A percentile compares a stretch with the other conserved stretches of the same genome.
Conservation (phyloP, 2,797 vertebrate genomes). For the Acipenser ruthenus region DNA sequence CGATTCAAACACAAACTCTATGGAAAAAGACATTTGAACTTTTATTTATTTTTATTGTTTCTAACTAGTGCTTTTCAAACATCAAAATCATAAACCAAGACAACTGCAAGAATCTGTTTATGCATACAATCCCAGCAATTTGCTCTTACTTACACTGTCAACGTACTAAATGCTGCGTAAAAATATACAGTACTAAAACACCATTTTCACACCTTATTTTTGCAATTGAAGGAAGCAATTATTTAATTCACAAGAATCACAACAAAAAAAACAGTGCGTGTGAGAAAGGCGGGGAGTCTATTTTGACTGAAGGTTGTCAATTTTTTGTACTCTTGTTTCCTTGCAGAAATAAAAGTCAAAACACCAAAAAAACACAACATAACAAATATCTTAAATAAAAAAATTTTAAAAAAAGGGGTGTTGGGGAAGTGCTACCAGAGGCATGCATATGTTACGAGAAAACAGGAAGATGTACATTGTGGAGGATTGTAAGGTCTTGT, state of each 20-base stretch:
- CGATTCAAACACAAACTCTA: background rate
- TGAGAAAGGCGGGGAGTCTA: background rate
- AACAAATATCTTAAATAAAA: background rate
- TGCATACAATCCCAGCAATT: conserved; percentile 18
- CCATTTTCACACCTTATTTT: conserved; percentile 14
- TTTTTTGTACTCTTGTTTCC: background rate
- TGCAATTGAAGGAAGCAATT: conserved; percentile 15
- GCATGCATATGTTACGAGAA: conserved; percentile 23
- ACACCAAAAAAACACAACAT: conserved; percentile 15
- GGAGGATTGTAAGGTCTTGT: conserved; percentile 2
- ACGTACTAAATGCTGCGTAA: conserved; percentile 24
- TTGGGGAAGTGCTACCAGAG: conserved; percentile 11
- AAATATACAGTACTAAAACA: conserved; percentile 23
- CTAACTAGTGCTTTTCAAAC: background rate
- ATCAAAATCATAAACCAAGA: conserved; percentile 20
- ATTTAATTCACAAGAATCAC: conserved; percentile 28
- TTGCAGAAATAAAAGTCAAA: conserved; percentile 13
- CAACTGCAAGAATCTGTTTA: conserved; percentile 20
- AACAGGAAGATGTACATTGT: conserved; percentile 8
- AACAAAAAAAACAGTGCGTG: conserved; percentile 10
- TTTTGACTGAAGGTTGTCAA: background rate
- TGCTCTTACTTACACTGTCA: conserved; percentile 23
- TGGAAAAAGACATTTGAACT: conserved; percentile 8
- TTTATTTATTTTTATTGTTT: too few species aligned
- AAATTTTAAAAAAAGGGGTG: background rate